A percentile compares a stretch with the other conserved stretches of the same genome.
Conservation (phyloP, 2,888 invertebrate species). For the Drosophila melanosoma region DNA sequence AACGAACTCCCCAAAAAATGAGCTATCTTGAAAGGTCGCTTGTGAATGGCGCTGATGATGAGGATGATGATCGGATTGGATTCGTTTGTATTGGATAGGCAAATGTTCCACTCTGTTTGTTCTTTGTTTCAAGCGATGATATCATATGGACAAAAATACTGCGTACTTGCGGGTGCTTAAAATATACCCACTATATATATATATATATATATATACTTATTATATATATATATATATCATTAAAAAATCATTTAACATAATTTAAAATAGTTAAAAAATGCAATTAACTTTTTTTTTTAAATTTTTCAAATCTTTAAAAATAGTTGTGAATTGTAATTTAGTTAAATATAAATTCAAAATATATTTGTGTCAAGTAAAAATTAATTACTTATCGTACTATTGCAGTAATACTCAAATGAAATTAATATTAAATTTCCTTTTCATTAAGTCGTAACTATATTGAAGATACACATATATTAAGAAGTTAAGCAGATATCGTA, state of each 20-base stretch:
- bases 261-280: background rate
- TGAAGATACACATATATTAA: background rate
- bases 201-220: no score
- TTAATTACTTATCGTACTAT: background rate
- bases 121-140: constrained; percentile 44
- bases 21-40: constrained; percentile 65
- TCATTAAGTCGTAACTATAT: background rate
- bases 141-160: constrained; percentile 41
- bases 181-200: no score
- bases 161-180: constrained; percentile 14
- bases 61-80: background rate
- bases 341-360: background rate
- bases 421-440: background rate
- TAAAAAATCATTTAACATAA: background rate
- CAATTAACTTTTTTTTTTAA: background rate
- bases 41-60: constrained; percentile 27
- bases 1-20: constrained; percentile 61
- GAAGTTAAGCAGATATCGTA: background rate
- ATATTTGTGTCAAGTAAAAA: background rate
- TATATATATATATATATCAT: no score
- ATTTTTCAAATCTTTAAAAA: background rate
- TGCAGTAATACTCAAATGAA: background rate
- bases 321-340: background rate
- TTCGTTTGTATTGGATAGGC: constrained; percentile 5
- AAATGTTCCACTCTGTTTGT: constrained; percentile 17